A percentile compares a stretch with the other conserved stretches of the same genome.
Evolutionary conservation across 2,888 invertebrate genomes (phyloP).

Genomic region (Netelia melanura): DNA sequence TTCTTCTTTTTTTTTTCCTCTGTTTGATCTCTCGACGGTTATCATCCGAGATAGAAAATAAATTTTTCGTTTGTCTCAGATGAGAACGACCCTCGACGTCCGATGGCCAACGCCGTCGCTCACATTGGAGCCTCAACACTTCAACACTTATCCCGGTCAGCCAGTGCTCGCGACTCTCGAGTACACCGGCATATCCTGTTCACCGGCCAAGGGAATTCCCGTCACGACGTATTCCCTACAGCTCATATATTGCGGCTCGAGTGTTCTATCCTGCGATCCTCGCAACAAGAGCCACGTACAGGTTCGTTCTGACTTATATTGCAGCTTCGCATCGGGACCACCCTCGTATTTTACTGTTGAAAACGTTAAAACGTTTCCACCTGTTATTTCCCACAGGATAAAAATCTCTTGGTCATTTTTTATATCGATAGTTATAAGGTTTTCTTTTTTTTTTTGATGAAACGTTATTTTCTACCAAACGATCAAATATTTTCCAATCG

Average conservation of each 20-base stretch:
- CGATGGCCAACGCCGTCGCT: slow-evolving; percentile 92
- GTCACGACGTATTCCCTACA: slow-evolving; percentile 88
- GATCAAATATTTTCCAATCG: too few relatives aligned
- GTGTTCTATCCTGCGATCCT: slow-evolving; percentile 90
- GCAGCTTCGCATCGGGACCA: not conserved
- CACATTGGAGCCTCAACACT: slow-evolving; percentile 90
- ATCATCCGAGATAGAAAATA: slow-evolving; percentile 47
- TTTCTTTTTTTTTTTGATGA: too few relatives aligned
- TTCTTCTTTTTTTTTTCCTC: not conserved
- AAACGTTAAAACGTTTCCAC: too few relatives aligned
- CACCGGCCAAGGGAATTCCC: slow-evolving; percentile 84
- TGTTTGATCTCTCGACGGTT: not conserved
- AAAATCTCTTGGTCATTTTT: too few relatives aligned
- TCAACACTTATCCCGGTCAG: slow-evolving; percentile 92
- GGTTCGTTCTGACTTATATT: slow-evolving; percentile 79
- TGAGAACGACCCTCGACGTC: slow-evolving; percentile 88
- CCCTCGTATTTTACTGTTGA: not conserved
- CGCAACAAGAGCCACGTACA: slow-evolving; percentile 85
- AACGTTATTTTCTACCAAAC: too few relatives aligned
- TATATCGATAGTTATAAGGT: too few relatives aligned
- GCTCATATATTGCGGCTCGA: slow-evolving; percentile 92
- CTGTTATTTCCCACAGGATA: too few relatives aligned
- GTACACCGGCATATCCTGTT: slow-evolving; percentile 91
- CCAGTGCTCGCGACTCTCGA: slow-evolving; percentile 91
- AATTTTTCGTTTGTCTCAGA: slow-evolving; percentile 67